A percentile compares a stretch with the other conserved stretches of the same genome.
phyloP scores from a whole-genome alignment of 2,888 invertebrate genomes.

The Parasteatoda lunata region DNA sequence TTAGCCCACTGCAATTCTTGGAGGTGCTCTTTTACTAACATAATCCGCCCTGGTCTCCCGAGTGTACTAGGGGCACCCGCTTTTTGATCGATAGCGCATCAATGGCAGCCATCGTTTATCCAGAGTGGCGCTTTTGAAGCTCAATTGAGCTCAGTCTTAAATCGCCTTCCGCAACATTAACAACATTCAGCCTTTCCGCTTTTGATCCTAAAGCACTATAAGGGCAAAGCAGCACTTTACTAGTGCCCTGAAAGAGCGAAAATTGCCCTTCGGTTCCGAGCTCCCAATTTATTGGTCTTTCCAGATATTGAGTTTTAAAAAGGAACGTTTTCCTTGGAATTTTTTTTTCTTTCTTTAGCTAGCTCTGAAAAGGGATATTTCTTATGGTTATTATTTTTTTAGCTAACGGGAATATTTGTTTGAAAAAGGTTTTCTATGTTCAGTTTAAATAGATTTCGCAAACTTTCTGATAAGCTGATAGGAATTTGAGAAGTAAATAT shows the following conservation, averaged over 20 bases:
- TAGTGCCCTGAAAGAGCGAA: conserved; percentile 33
- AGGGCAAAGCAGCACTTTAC: background rate
- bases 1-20: background rate
- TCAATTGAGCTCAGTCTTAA: conserved; percentile 52
- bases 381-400: background rate
- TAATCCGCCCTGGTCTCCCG: conserved; percentile 26
- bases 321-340: conserved; percentile 8
- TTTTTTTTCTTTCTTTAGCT: conserved; percentile 14
- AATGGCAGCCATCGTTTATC: conserved; percentile 45
- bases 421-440: background rate
- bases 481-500: too few species aligned
- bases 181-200: conserved; percentile 31
- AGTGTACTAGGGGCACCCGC: background rate
- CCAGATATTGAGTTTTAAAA: conserved; percentile 29
- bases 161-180: conserved; percentile 58
- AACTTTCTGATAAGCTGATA: background rate
- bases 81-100: conserved; percentile 44
- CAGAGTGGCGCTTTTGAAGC: conserved; percentile 45
- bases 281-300: conserved; percentile 43
- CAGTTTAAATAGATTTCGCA: background rate
- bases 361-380: background rate
- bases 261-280: conserved; percentile 28
- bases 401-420: background rate
- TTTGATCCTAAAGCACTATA: conserved; percentile 21
- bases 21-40: conserved; percentile 27